Base-by-base conservation (phyloP, 2,888 invertebrate species). In the Lasioglossum pauxillum region DNA sequence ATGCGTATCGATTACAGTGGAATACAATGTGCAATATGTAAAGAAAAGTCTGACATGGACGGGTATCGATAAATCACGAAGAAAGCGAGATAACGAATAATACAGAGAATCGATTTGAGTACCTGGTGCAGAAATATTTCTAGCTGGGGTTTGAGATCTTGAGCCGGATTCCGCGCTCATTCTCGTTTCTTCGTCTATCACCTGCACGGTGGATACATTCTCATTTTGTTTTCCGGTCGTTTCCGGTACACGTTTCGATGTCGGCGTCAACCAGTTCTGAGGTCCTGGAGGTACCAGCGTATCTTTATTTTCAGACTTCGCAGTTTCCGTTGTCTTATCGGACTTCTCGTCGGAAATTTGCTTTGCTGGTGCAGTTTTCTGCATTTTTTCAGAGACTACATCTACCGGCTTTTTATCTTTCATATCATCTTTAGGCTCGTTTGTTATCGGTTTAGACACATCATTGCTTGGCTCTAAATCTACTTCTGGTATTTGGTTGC, bases 141-240 rank as follows among this genome's bases (percentile, higher is more conserved):
- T 93, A 19, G 95, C 95, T 23, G 95, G 95, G 41, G 95, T 95
- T 84, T 95, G 95, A 19, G 95, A 95, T 82, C 95, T 93, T 16
- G 95, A 95, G 23, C 92, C 90, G 5, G 94, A 95, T 82, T 95
- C 95, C 3, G 96, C 96, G 89, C 96, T 96, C 96, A 96, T 96
- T 84, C 96, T 93, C 1, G 96, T 96, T 89, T 96, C 96, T 89
- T 96, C 96, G 84, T 96, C 96, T 84, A 96, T 96, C 41, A 95
- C 95, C 86, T 96, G 95, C 2, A 96, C 93, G 2, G 94, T 93
- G 23, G 94, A 94, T n/a, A 95, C 92, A 60, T 90, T 90, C 82
- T 94, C 94, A 41, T 88, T 90, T 76, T 88, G 90, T 75, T 91
- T 92, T 8, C 87, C 64, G 5, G 88, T 71, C 23, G 84, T 38